Conservation (phyloP, 2,888 invertebrate species). For the Anoplius nigerrimus region DNA sequence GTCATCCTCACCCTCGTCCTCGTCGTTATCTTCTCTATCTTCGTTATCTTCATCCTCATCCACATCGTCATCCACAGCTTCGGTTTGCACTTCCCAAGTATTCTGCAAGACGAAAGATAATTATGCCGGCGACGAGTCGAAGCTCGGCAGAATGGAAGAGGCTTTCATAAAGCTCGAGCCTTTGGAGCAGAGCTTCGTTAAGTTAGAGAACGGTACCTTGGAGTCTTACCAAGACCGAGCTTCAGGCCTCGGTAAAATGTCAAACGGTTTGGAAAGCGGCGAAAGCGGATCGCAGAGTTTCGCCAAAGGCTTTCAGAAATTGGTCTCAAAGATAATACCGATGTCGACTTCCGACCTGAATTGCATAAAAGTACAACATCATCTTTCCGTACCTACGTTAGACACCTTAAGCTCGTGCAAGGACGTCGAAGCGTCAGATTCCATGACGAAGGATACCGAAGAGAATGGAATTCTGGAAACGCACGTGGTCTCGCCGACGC, state of each 20-base stretch:
- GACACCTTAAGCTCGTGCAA: slow-evolving; percentile 38
- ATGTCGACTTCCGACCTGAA: slow-evolving; percentile 37
- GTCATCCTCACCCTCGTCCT: too few species aligned
- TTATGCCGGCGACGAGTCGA: slow-evolving; percentile 55
- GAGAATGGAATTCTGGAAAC: slow-evolving; percentile 62
- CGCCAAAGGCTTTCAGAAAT: slow-evolving; percentile 62
- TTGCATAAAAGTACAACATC: slow-evolving; percentile 40
- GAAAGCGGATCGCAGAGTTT: slow-evolving; percentile 55
- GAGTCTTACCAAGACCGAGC: slow-evolving; percentile 55
- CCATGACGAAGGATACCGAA: slow-evolving; percentile 56
- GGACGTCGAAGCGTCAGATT: slow-evolving; percentile 30
- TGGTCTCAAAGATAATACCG: slow-evolving; percentile 59
- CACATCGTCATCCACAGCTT: too few species aligned
- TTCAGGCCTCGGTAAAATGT: slow-evolving; percentile 48
- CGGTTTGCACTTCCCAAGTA: slow-evolving; percentile 38
- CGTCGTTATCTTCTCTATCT: too few species aligned
- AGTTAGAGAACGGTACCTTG: slow-evolving; percentile 56
- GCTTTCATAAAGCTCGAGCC: slow-evolving; percentile 68
- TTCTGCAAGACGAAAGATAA: slow-evolving; percentile 56
- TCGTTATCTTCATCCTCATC: too few species aligned
- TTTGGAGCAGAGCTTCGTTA: slow-evolving; percentile 60
- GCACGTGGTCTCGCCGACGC: slow-evolving; percentile 60
- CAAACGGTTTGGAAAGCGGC: slow-evolving; percentile 46
- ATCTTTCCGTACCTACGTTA: slow-evolving; percentile 20
- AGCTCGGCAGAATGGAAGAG: slow-evolving; percentile 57